A percentile compares a stretch with the other conserved stretches of the same genome.
Evolutionary conservation across 2,113 vertebrate species (phyloP).

Genomic region (Laticauda colubrina): DNA sequence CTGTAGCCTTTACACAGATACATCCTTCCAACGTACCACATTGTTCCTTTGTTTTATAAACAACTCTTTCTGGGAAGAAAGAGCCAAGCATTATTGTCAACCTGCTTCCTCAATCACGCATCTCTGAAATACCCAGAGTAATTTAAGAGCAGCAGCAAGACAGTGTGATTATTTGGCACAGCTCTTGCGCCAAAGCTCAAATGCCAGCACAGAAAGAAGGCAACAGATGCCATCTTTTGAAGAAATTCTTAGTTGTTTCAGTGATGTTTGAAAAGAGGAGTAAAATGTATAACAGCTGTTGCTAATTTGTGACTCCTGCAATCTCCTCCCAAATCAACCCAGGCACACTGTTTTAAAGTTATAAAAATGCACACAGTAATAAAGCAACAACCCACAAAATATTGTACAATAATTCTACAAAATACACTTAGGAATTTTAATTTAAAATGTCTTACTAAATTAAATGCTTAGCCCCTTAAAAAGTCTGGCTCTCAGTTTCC

Average conservation of each 20-base stretch:
- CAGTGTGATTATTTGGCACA: background rate
- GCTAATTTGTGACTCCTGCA: background rate
- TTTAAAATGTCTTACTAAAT: background rate
- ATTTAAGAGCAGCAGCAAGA: constrained; percentile 5
- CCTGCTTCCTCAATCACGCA: background rate
- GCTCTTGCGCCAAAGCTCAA: background rate
- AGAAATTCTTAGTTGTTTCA: background rate
- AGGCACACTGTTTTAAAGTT: background rate
- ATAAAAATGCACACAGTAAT: background rate
- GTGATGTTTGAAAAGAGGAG: constrained; percentile 3
- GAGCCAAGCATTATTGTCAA: background rate
- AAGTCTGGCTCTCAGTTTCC: background rate
- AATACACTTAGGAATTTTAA: background rate
- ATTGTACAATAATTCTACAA: background rate
- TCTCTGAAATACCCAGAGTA: constrained; percentile 8
- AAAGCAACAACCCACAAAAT: background rate
- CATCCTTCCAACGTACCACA: background rate
- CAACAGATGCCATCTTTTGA: constrained; percentile 19
- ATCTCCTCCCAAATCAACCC: background rate
- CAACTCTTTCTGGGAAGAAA: background rate
- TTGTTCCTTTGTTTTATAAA: background rate
- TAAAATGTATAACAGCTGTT: background rate
- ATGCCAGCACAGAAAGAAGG: constrained; percentile 12
- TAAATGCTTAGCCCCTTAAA: background rate
- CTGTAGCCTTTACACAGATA: constrained; percentile 43